Percentiles rank a stretch among this genome's conserved stretches.
These are phyloP conservation scores for Oncorhynchus nerka DNA, from an alignment of 2,113 vertebrate genomes.

Conservation along the genomic window DNA sequence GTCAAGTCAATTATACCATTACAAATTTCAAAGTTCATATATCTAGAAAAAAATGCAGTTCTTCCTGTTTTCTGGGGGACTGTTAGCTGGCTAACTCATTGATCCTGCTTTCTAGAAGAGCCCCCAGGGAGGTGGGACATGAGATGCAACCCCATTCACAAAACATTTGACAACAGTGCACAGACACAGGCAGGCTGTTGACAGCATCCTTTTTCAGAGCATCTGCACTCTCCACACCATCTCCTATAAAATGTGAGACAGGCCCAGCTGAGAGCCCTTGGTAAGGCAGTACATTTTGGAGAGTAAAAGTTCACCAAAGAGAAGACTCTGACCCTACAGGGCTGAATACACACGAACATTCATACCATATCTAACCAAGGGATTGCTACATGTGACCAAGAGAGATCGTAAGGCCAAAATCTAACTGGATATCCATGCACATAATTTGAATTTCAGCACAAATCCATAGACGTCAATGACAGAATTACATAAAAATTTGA, in stretches of 20 bases:
- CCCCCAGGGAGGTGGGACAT: not conserved
- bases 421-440: not conserved
- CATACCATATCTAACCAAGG: not conserved
- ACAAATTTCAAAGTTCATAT: too few species aligned
- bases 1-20: too few species aligned
- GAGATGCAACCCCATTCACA: not conserved
- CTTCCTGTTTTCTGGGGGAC: too few species aligned
- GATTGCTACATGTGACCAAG: not conserved
- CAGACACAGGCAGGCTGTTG: too few species aligned
- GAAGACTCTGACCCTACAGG: not conserved
- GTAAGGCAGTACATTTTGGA: conserved; percentile 20
- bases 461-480: not conserved
- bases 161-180: not conserved
- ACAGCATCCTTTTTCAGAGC: conserved; percentile 4
- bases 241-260: not conserved
- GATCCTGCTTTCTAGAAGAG: too few species aligned
- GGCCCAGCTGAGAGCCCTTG: not conserved
- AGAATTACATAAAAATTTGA: not conserved
- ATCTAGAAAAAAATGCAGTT: too few species aligned
- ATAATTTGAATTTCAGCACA: not conserved
- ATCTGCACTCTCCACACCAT: not conserved
- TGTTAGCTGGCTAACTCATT: too few species aligned
- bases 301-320: not conserved
- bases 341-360: not conserved
- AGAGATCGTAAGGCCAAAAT: not conserved